Evolutionary conservation across 2,113 vertebrate species (phyloP).

Genomic region (Neodontobutis hainanensis): DNA sequence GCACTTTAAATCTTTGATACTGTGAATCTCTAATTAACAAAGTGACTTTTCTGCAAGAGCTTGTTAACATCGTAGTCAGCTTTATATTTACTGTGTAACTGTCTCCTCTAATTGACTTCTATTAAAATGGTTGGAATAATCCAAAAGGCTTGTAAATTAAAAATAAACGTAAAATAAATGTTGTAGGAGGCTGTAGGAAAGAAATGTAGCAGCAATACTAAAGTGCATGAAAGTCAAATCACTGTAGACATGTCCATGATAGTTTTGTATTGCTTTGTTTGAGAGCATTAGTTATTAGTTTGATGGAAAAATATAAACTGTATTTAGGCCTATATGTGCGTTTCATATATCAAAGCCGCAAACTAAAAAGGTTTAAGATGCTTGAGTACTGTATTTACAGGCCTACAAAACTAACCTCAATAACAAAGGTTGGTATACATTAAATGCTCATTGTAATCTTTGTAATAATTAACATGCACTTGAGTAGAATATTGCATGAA

Average conservation of each 20-base stretch:
- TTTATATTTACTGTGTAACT: too few species aligned
- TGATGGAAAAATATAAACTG: too few species aligned
- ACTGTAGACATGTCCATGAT: background rate
- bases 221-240: background rate
- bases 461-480: background rate
- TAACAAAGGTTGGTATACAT: background rate
- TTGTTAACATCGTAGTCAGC: too few species aligned
- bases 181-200: background rate
- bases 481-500: background rate
- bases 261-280: background rate
- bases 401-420: background rate
- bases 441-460: conserved; percentile 11
- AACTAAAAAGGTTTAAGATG: background rate
- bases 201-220: background rate
- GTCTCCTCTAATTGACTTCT: too few species aligned
- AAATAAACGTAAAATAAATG: background rate
- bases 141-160: background rate
- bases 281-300: background rate
- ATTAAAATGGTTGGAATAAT: too few species aligned
- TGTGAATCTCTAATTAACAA: too few species aligned
- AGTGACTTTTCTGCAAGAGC: too few species aligned
- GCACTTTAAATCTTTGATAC: too few species aligned
- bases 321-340: too few species aligned
- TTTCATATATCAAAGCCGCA: background rate
- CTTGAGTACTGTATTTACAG: background rate